These are phyloP conservation scores for Serilophus lunatus DNA, from an alignment of 2,113 vertebrate species.

Conservation along the genomic window DNA sequence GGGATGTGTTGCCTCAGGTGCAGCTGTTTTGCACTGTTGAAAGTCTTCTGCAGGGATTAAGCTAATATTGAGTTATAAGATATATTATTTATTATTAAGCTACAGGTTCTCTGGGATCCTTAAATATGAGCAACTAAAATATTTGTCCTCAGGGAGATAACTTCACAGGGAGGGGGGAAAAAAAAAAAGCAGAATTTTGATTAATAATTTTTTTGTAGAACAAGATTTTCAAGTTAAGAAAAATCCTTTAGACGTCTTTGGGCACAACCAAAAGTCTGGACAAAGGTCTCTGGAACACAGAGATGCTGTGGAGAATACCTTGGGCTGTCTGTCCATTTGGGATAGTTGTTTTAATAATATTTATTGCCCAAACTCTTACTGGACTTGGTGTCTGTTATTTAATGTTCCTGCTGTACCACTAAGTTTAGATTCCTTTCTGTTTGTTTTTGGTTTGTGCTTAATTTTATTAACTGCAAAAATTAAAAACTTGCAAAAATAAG, in stretches of 20 bases:
- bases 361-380: background rate
- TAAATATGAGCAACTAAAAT: background rate
- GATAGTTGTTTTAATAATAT: background rate
- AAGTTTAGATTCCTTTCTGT: background rate
- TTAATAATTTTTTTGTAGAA: background rate
- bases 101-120: background rate
- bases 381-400: background rate
- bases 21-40: background rate
- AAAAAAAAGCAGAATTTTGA: background rate
- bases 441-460: background rate
- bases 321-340: background rate
- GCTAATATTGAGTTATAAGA: background rate
- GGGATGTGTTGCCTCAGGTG: background rate
- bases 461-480: background rate
- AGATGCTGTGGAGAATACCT: background rate
- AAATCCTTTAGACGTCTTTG: background rate
- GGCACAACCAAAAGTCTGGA: background rate
- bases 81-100: background rate
- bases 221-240: background rate
- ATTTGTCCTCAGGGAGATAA: background rate
- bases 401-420: background rate
- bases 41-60: background rate
- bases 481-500: background rate
- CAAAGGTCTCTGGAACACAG: background rate
- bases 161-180: accelerated